phyloP scores from a whole-genome alignment of 2,113 vertebrate species.

The Stegostoma tigrinum region DNA sequence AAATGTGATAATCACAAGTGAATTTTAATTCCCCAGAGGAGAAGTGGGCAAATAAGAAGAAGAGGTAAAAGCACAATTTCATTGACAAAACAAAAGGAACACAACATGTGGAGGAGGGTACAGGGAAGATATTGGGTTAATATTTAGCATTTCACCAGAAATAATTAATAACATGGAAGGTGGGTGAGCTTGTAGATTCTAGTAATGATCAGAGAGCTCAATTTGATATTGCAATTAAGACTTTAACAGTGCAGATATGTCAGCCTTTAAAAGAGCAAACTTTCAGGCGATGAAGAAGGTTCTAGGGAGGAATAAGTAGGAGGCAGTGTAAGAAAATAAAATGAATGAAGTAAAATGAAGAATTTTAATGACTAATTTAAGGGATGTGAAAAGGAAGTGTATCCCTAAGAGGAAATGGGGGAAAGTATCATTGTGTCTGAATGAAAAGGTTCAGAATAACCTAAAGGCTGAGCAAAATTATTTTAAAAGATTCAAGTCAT shows the following conservation, averaged over 20 bases:
- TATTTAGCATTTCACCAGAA: conserved; percentile 9
- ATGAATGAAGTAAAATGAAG: conserved; percentile 4
- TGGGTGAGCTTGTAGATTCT: not conserved
- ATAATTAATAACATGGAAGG: conserved; percentile 25
- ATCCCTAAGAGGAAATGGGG: not conserved
- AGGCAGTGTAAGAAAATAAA: conserved; percentile 4
- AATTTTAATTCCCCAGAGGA: not conserved
- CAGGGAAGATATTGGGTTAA: not conserved
- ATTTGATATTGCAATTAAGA: conserved; percentile 6
- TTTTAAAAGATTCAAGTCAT: conserved; percentile 18
- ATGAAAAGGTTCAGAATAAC: conserved; percentile 16
- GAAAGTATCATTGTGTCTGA: conserved; percentile 16
- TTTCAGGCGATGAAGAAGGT: not conserved
- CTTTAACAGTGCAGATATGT: not conserved
- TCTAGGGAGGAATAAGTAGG: conserved; percentile 4
- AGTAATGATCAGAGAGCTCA: not conserved
- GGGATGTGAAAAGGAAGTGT: not conserved
- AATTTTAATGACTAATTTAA: not conserved
- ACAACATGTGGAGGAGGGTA: not conserved
- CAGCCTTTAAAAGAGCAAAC: conserved; percentile 26
- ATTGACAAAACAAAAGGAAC: not conserved
- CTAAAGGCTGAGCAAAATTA: conserved; percentile 13
- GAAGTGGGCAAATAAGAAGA: not conserved
- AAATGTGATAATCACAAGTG: not conserved
- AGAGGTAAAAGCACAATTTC: not conserved